These are phyloP conservation scores for Xiphophorus hellerii DNA, from an alignment of 2,113 vertebrate species.

Conservation along the genomic window DNA sequence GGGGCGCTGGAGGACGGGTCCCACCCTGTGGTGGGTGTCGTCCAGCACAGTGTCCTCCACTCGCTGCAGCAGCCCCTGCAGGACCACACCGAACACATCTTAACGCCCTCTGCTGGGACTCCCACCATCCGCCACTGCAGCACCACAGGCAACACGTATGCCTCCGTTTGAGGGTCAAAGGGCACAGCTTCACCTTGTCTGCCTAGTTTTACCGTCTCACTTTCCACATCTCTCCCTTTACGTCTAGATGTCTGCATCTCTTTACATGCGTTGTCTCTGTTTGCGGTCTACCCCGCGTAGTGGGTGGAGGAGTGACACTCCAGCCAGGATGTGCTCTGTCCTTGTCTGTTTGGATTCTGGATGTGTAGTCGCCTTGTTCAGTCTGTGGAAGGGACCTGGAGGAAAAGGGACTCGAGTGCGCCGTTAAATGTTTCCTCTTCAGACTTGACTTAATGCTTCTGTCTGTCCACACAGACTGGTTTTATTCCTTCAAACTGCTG, in stretches of 20 bases:
- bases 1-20: slow-evolving; percentile 77
- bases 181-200: slow-evolving; percentile 12
- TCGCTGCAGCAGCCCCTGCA: slow-evolving; percentile 68
- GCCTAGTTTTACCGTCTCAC: slow-evolving; percentile 39
- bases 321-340: slow-evolving; percentile 59
- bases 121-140: slow-evolving; percentile 84
- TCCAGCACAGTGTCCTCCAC: slow-evolving; percentile 78
- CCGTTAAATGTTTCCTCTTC: slow-evolving; percentile 42
- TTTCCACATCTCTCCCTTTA: slow-evolving; percentile 52
- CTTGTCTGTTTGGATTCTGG: slow-evolving; percentile 57
- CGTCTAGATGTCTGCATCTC: slow-evolving; percentile 54
- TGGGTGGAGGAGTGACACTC: slow-evolving; percentile 32
- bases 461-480: slow-evolving; percentile 39
- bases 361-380: slow-evolving; percentile 55
- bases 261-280: slow-evolving; percentile 56
- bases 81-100: slow-evolving; percentile 79
- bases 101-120: slow-evolving; percentile 69
- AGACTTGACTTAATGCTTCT: slow-evolving; percentile 11
- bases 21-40: slow-evolving; percentile 80
- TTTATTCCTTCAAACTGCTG: slow-evolving; percentile 52
- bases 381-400: slow-evolving; percentile 42
- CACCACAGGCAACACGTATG: slow-evolving; percentile 81
- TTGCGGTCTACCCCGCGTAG: slow-evolving; percentile 43
- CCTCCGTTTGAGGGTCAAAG: slow-evolving; percentile 77
- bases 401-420: slow-evolving; percentile 48